Evolutionary conservation across 2,888 invertebrate genomes (phyloP), one percentile per base, ranked within the genome.

Genomic region (Byasa hedistus): DNA sequence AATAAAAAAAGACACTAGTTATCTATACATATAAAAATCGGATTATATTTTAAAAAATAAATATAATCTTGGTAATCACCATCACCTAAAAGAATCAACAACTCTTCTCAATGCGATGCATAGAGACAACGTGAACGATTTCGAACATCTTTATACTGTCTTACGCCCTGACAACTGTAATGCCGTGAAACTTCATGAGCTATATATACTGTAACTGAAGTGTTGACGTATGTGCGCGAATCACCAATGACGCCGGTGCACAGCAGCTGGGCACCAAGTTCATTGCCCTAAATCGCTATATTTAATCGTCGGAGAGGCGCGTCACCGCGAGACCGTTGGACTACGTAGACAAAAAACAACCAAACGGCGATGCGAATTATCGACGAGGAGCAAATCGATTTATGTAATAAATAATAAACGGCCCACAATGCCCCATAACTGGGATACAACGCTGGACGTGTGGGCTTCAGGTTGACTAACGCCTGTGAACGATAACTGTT

Each of bases 201-300:
- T 22, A 23, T 22, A 22, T 22, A 54, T 22, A n/a, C 12, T 7
- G n/a, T 22, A 22, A 22, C 48, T 48, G 48, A 48, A 48, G 8
- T 24, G 23, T 52, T 39, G 57, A 51, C 22, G 54, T 55, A 22
- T 22, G 23, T 64, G 39, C 54, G 60, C 65, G 55, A 24, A 32
- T 60, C 65, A 44, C 51, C 21, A 63, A 57, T 55, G 57, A 58
- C 39, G 36, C 64, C 23, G 63, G 21, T 57, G 39, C 15, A 59
- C 44, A 65, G 59, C 62, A 64, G 59, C 23, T 60, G 60, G 63
- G 51, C 27, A 39, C 70, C 75, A 81, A 79, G 86, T 83, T 85
- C 85, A 82, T 75, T 75, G 83, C 69, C 80, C 85, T 69, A 80
- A 76, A 84, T 80, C 76, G 80, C 84, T 86, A 85, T 85, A 85